Conservation (phyloP, 2,113 vertebrate genomes). For the Hippoglossus stenolepis region DNA sequence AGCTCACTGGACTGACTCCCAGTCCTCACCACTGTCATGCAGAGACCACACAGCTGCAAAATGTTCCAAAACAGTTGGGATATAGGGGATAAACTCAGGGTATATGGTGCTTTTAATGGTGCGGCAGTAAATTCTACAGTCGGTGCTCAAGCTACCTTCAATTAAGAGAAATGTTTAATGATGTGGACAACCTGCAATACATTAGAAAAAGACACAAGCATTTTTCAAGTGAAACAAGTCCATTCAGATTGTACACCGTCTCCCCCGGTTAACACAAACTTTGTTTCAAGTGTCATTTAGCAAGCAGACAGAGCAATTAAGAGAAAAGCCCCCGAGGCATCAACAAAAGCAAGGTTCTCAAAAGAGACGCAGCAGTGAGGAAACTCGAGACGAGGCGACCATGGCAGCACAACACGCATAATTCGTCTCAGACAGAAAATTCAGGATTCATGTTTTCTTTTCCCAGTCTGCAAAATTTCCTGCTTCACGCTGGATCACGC, state of each 20-base stretch:
- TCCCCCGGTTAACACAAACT: constrained; percentile 27
- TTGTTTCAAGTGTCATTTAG: constrained; percentile 51
- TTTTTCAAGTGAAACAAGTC: constrained; percentile 10
- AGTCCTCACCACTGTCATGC: constrained; percentile 37
- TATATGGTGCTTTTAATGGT: constrained; percentile 38
- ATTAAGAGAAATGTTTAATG: constrained; percentile 26
- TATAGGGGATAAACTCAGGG: constrained; percentile 28
- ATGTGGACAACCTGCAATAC: background rate
- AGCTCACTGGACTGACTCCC: constrained; percentile 63
- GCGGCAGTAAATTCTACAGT: constrained; percentile 28
- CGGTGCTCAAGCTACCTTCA: constrained; percentile 18
- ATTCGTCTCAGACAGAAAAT: too few species aligned
- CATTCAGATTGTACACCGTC: constrained; percentile 24
- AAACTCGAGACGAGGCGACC: background rate
- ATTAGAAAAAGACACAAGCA: constrained; percentile 13
- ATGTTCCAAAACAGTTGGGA: constrained; percentile 53
- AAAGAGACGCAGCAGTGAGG: background rate
- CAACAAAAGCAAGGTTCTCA: constrained; percentile 48
- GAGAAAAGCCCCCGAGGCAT: constrained; percentile 47
- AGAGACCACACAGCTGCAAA: constrained; percentile 60
- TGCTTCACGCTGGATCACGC: constrained; percentile 2
- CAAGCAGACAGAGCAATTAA: constrained; percentile 51
- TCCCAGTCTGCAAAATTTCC: constrained; percentile 8
- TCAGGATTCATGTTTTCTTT: too few species aligned
- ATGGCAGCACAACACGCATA: background rate